Evolutionary conservation across 2,888 invertebrate species (phyloP).

Genomic region (Listrodromus nycthemerus): DNA sequence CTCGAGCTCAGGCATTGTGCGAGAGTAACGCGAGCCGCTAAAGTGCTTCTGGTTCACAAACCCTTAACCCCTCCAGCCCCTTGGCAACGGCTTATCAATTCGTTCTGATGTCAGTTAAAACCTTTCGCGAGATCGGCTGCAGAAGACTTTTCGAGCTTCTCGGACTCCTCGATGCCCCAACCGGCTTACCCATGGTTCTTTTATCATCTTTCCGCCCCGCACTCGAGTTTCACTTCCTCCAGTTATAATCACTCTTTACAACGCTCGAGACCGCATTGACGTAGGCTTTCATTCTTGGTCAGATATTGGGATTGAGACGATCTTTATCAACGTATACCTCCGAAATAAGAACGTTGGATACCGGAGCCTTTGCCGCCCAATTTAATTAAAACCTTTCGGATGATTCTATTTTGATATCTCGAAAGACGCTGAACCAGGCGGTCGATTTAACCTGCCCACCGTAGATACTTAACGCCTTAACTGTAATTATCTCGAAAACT

Average conservation of each 20-base stretch:
- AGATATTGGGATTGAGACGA: neutral
- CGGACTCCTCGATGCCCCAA: neutral
- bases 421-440: neutral
- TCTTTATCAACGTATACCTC: neutral
- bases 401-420: neutral
- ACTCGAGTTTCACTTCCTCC: neutral
- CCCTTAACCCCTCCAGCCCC: slow-evolving; percentile 10
- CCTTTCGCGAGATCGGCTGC: slow-evolving; percentile 57
- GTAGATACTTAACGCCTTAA: neutral
- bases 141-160: slow-evolving; percentile 36
- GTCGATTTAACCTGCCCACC: too few species aligned
- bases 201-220: neutral
- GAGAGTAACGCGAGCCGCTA: slow-evolving; percentile 68
- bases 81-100: slow-evolving; percentile 70
- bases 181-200: neutral
- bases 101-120: slow-evolving; percentile 65
- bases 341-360: neutral
- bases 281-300: neutral
- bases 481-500: neutral
- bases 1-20: slow-evolving; percentile 55
- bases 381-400: neutral
- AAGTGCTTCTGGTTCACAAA: slow-evolving; percentile 68
- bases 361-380: neutral
- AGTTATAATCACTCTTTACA: neutral
- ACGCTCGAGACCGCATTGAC: neutral